phyloP scores from a whole-genome alignment of 1,140 invertebrate genomes.

The Anastatus disparis region DNA sequence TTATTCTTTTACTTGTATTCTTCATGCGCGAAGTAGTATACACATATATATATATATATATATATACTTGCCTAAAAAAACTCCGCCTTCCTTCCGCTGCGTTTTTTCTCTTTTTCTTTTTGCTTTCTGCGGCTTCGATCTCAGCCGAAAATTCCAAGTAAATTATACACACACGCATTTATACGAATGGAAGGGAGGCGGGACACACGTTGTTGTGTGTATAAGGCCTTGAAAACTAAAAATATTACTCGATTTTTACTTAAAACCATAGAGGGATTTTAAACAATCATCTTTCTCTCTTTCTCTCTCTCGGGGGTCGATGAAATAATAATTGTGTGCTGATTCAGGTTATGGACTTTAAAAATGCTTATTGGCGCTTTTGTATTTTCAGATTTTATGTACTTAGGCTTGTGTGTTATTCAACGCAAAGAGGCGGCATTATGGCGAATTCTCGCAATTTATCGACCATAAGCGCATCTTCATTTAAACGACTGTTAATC shows the following conservation, averaged over 20 bases:
- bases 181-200: background rate
- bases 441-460: no score
- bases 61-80: background rate
- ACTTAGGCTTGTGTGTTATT: no score
- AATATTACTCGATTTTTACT: slow-evolving; percentile 28
- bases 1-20: no score
- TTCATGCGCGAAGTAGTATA: no score
- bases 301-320: background rate
- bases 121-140: slow-evolving; percentile 10
- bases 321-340: slow-evolving; percentile 2
- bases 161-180: background rate
- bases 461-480: no score
- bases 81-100: slow-evolving; percentile 21
- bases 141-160: slow-evolving; percentile 25
- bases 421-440: no score
- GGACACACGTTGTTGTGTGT: background rate
- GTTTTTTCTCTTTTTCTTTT: no score
- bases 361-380: background rate
- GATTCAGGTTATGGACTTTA: background rate
- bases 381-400: background rate
- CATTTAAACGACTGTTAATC: no score
- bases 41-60: no score
- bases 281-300: no score
- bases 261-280: no score
- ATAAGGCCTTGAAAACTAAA: slow-evolving; percentile 14